Evolutionary conservation across 2,797 vertebrate genomes (phyloP), one percentile per base, ranked within the genome.

Genomic region (Trematomus bernacchii): DNA sequence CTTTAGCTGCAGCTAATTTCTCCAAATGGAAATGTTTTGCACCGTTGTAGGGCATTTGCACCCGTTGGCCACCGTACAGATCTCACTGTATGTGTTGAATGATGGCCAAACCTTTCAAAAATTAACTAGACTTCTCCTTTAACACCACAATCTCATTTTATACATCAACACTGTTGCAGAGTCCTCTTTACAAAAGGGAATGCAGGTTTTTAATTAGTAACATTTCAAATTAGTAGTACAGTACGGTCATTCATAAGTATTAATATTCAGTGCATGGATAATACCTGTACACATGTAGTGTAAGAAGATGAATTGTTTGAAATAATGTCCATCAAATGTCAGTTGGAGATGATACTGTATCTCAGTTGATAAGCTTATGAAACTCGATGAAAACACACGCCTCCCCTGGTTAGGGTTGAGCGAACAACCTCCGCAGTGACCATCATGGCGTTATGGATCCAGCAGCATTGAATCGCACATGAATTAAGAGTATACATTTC

Each of bases 261-360:
- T 68, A 79, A 71, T 73, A 86, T 80, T 89, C 81, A 91, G 79
- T 83, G 77, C 76, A 72, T 86, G 72, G 62, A 71, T 77, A 73
- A 79, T 61, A 79, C 71, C 66, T 84, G 66, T 60, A 80, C 66
- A 76, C 16, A 52, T 44, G 16, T 48, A 40, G 53, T 71, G 63
- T 73, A 54, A 79, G 67, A 65, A 75, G 71, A 83, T 51, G 62
- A 83, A 74, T 82, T 66, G 48, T 9, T 48, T 11, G 72, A 77
- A 54, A 55, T 52, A 42, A 10, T 19, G 66, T 77, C 72, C 47
- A 44, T 71, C 44, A 65, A 71, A 71, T 59, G 66, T 59, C 68
- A 48, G 3, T 19, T 4, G 43, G 37, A 1, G 54, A 0, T n/a
- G 50, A 77, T 44, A 64, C 47, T 11, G 46, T 54, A 47, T 65